phyloP scores from a whole-genome alignment of 2,888 invertebrate species.

The Bombyx huttoni region DNA sequence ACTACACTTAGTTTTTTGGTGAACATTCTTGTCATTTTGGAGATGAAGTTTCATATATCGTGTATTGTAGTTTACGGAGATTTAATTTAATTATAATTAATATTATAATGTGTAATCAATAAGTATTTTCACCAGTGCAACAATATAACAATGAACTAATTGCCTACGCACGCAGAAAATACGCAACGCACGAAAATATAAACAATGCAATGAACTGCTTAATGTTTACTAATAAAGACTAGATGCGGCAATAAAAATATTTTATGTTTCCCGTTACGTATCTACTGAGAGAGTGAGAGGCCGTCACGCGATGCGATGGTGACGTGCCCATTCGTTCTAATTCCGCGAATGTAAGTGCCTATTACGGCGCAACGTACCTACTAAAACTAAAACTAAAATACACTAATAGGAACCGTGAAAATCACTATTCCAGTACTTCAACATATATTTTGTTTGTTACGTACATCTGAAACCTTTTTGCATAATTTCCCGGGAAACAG shows the following conservation, averaged over 20 bases:
- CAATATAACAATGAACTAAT: too few relatives aligned
- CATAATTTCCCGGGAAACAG: background rate
- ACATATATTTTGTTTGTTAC: background rate
- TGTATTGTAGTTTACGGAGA: too few relatives aligned
- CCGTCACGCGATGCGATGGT: conserved; percentile 38
- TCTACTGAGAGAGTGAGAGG: conserved; percentile 19
- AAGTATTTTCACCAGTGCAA: too few relatives aligned
- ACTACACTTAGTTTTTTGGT: too few relatives aligned
- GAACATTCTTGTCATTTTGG: too few relatives aligned
- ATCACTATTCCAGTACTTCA: background rate
- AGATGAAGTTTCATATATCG: too few relatives aligned
- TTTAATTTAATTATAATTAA: too few relatives aligned
- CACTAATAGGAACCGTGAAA: too few relatives aligned
- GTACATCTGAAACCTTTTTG: too few relatives aligned
- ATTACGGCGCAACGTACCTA: background rate
- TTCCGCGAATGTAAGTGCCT: conserved; percentile 19
- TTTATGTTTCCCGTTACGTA: conserved; percentile 37
- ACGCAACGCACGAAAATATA: conserved; percentile 23
- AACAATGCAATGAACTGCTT: conserved; percentile 41
- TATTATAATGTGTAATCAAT: too few relatives aligned
- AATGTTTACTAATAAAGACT: conserved; percentile 44
- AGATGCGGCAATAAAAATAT: conserved; percentile 49
- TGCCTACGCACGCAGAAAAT: background rate
- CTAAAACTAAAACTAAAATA: background rate
- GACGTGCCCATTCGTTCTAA: conserved; percentile 42